Evolutionary conservation across 2,797 vertebrate genomes (phyloP), one percentile per base, ranked within the genome.

Genomic region (Onychomys leucogaster): DNA sequence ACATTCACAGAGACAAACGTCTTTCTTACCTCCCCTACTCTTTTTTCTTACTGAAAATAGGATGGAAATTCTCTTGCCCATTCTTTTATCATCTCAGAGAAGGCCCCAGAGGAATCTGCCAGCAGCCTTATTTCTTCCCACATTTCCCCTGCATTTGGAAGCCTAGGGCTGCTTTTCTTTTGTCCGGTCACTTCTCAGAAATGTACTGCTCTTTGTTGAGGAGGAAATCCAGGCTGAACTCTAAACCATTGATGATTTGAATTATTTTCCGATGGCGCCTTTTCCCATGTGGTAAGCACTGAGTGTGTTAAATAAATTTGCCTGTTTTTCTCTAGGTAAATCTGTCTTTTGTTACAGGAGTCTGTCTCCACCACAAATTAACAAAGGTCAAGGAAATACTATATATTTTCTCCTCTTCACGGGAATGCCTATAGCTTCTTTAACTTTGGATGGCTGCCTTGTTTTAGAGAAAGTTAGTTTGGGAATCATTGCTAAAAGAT

Each of bases 381-480:
- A 78, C 37, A 1, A 19, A 9, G 52, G 73, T 85, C 52, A 63
- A 88, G 12, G 37, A 90, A 37, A 85, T 65, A 77, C 29, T 46
- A 37, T 37, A 17, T 78, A 67, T 61, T 85, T 85, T 90, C 49
- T 65, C 2, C 59, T 63, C 29, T 78, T 73, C 29, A 91, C 63
- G 55, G 49, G 75, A 93, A 97, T 37, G 55, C 10, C 63, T 86
- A 37, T 49, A 85, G 32, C 23, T 91, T 94, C 91, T 34, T 49
- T 94, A 83, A 91, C 25, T 92, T 75, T 96, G 73, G 49, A 5
- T 89, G 52, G 2, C 34, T 96, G 61, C 21, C 82, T 96, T 61
- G 3, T 92, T 41, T 95, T 90, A 92, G 91, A 94, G 61, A 90
- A 93, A 19, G 46, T 82, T 75, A 61, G 43, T 59, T 87, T 90